These are phyloP conservation scores for Ciconia stormi DNA, from an alignment of 2,113 vertebrate species.

Conservation along the genomic window DNA sequence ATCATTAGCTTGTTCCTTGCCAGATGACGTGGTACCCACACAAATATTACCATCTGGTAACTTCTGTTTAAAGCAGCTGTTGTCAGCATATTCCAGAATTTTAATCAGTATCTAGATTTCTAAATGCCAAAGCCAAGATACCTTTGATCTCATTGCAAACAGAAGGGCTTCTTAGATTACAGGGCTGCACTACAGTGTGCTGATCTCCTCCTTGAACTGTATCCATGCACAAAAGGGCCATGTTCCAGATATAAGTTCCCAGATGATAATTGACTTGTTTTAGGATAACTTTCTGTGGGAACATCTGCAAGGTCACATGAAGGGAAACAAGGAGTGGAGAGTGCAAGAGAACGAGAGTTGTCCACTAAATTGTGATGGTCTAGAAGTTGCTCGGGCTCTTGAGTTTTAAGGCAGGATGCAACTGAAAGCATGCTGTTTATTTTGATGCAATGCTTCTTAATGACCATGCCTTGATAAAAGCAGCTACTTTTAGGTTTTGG, in stretches of 20 bases:
- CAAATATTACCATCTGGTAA: constrained; percentile 60
- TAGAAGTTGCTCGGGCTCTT: not conserved
- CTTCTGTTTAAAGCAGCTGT: constrained; percentile 59
- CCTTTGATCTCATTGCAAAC: not conserved
- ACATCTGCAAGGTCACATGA: not conserved
- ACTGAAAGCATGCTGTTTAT: not conserved
- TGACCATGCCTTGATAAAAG: not conserved
- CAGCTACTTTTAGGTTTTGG: not conserved
- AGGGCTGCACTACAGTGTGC: not conserved
- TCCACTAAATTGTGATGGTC: not conserved
- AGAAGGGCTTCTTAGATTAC: not conserved
- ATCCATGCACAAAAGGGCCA: not conserved
- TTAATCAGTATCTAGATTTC: constrained; percentile 26
- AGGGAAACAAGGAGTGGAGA: not conserved
- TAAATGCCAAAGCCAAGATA: not conserved
- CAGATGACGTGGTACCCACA: constrained; percentile 49
- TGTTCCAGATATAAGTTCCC: not conserved
- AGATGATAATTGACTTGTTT: not conserved
- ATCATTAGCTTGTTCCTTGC: constrained; percentile 46
- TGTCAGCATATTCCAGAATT: constrained; percentile 34
- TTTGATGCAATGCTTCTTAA: not conserved
- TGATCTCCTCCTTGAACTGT: not conserved
- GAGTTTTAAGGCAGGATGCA: not conserved
- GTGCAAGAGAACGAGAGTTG: not conserved
- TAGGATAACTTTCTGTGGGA: not conserved